Conservation (phyloP, 2,888 invertebrate genomes). For the Stegophylla sp. region DNA sequence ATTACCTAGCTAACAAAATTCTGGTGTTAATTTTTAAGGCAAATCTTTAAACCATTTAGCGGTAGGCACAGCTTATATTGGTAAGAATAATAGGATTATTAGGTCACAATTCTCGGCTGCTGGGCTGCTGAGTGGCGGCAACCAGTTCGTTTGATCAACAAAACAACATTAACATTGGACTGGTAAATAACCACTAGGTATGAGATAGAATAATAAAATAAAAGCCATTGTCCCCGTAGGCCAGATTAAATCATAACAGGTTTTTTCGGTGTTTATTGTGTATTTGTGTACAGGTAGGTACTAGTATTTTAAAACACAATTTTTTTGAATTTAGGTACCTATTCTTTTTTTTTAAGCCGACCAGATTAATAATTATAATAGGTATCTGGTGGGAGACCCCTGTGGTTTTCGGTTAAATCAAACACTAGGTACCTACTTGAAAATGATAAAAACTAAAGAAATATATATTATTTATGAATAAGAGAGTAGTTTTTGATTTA, state of each 20-base stretch:
- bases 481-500: neutral
- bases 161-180: slow-evolving; percentile 52
- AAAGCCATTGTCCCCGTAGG: slow-evolving; percentile 56
- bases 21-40: neutral
- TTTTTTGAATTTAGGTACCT: slow-evolving; percentile 37
- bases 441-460: slow-evolving; percentile 20
- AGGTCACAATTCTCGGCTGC: slow-evolving; percentile 50
- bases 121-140: slow-evolving; percentile 43
- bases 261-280: slow-evolving; percentile 51
- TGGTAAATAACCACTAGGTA: slow-evolving; percentile 57
- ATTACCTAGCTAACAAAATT: too few species aligned
- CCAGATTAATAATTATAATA: slow-evolving; percentile 53
- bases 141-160: slow-evolving; percentile 54
- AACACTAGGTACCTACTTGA: slow-evolving; percentile 18
- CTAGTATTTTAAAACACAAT: slow-evolving; percentile 34
- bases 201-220: slow-evolving; percentile 51
- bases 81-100: slow-evolving; percentile 45
- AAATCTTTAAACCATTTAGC: neutral
- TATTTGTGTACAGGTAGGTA: slow-evolving; percentile 8
- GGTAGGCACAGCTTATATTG: neutral
- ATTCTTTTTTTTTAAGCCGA: slow-evolving; percentile 43
- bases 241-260: slow-evolving; percentile 57
- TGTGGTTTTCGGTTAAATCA: slow-evolving; percentile 57
- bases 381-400: slow-evolving; percentile 44
- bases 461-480: slow-evolving; percentile 12